phyloP scores from a whole-genome alignment of 2,113 vertebrate genomes.

The Hemichromis elongatus region DNA sequence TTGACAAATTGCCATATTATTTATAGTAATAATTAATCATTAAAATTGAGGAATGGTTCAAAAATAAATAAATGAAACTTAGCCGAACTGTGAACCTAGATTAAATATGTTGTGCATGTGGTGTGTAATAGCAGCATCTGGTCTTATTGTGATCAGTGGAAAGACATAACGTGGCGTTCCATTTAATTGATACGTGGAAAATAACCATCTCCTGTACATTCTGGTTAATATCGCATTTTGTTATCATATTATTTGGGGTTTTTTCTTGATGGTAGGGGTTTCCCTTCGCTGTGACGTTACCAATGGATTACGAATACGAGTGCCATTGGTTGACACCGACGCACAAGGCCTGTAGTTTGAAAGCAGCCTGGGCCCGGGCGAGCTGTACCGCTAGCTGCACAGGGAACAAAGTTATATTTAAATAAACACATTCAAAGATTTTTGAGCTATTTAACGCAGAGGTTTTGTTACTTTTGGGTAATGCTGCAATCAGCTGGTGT shows the following conservation, averaged over 20 bases:
- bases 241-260: not conserved
- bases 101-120: not conserved
- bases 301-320: constrained; percentile 26
- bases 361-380: constrained; percentile 46
- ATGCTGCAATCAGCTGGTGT: not conserved
- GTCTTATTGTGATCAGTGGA: not conserved
- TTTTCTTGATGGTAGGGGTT: constrained; percentile 41
- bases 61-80: not conserved
- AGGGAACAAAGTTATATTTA: constrained; percentile 48
- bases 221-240: not conserved
- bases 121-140: not conserved
- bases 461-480: not conserved
- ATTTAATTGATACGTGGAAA: not conserved
- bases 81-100: not conserved
- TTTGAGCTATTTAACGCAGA: not conserved
- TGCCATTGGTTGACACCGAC: constrained; percentile 49
- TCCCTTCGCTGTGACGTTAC: constrained; percentile 54
- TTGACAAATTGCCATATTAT: not conserved
- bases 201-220: not conserved
- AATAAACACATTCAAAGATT: not conserved
- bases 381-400: constrained; percentile 31
- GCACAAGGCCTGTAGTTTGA: constrained; percentile 64
- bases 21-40: too few species aligned
- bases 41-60: not conserved
- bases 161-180: not conserved